Conservation (phyloP, 2,113 vertebrate genomes). For the Thoracochromis brauschi region DNA sequence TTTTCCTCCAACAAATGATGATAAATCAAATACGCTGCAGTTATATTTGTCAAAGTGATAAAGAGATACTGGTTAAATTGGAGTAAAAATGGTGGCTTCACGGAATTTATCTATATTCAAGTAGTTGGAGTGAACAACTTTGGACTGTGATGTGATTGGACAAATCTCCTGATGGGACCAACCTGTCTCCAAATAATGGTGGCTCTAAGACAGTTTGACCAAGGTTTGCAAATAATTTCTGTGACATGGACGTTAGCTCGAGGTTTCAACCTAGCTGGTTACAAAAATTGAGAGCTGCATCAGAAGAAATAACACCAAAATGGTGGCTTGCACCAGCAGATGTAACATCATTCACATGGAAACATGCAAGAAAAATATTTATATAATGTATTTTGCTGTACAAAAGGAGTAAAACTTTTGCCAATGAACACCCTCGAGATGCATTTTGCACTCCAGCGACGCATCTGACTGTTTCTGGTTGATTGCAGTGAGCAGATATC, state of each 20-base stretch:
- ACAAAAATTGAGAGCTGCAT: not conserved
- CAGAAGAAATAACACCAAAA: not conserved
- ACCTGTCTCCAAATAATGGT: not conserved
- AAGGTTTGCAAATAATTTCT: not conserved
- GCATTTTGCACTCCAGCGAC: not conserved
- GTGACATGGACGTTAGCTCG: rapidly evolving
- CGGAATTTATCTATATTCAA: not conserved
- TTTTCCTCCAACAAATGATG: not conserved
- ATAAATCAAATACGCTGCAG: rapidly evolving
- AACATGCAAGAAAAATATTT: not conserved
- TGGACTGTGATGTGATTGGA: not conserved
- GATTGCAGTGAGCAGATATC: not conserved
- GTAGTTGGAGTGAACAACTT: not conserved
- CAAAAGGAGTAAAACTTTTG: not conserved
- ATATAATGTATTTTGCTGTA: not conserved
- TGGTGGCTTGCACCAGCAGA: not conserved
- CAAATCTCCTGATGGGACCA: not conserved
- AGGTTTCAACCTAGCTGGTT: not conserved
- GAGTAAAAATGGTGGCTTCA: not conserved
- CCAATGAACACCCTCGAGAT: not conserved
- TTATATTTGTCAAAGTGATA: not conserved
- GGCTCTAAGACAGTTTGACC: not conserved
- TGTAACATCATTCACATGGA: not conserved
- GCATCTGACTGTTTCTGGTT: not conserved
- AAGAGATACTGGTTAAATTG: not conserved